Evolutionary conservation across 2,797 vertebrate species (phyloP).

Genomic region (Eulemur rubriventer): DNA sequence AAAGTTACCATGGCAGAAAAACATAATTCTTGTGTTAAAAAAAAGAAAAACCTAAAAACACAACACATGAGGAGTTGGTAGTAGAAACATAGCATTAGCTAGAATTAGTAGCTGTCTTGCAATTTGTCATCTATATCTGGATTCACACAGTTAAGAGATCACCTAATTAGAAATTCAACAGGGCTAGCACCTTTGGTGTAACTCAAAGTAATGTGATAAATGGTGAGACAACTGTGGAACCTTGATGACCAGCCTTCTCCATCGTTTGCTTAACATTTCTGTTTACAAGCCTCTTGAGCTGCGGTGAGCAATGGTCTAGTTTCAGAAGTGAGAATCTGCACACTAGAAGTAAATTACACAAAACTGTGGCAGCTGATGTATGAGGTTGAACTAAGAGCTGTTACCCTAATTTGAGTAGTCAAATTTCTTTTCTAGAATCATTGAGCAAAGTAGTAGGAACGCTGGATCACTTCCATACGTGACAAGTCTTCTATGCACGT

Average conservation of each 20-base stretch:
- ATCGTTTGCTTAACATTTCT: neutral
- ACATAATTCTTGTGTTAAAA: neutral
- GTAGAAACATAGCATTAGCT: neutral
- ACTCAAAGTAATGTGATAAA: neutral
- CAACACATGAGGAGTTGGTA: neutral
- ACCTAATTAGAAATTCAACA: slow-evolving; percentile 14
- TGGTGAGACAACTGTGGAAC: neutral
- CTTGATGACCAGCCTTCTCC: neutral
- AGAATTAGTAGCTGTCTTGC: neutral
- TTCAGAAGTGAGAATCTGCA: neutral
- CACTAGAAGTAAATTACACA: neutral
- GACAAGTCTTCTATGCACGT: neutral
- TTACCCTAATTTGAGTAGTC: neutral
- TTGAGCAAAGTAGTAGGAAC: neutral
- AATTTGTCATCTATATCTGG: neutral
- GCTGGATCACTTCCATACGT: neutral
- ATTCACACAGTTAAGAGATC: neutral
- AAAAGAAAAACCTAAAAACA: neutral
- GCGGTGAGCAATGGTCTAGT: neutral
- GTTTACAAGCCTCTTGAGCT: neutral
- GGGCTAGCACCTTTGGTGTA: neutral
- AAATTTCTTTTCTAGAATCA: neutral
- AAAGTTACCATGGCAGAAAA: neutral
- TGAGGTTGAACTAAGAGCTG: neutral
- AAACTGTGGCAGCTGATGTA: neutral